Percentiles rank a stretch among this genome's conserved stretches.
These are phyloP conservation scores for Stenchaetothrips biformis DNA, from an alignment of 2,888 invertebrate genomes.

Conservation along the genomic window DNA sequence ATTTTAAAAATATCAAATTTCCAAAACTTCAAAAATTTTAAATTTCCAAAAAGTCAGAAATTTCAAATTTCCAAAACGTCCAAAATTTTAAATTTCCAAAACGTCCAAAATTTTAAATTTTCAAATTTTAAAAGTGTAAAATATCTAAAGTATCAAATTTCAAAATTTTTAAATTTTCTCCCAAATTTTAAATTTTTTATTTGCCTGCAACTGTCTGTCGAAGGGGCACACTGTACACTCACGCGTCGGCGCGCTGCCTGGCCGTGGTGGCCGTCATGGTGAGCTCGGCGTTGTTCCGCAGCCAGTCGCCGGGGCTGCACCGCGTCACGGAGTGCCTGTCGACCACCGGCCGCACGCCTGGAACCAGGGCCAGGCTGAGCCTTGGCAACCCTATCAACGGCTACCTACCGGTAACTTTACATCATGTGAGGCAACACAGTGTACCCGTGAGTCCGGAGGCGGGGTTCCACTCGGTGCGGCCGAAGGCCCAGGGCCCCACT, in stretches of 20 bases:
- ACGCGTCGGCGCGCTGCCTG: not conserved
- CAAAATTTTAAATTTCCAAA: not conserved
- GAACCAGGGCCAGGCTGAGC: not conserved
- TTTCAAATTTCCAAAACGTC: too few relatives aligned
- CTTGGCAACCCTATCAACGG: too few relatives aligned
- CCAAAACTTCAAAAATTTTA: not conserved
- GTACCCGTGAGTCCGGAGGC: not conserved
- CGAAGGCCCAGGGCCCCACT: not conserved
- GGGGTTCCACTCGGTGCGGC: conserved; percentile 18
- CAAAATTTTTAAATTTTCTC: too few relatives aligned
- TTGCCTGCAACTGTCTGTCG: too few relatives aligned
- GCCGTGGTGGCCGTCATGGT: not conserved
- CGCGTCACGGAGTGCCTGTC: conserved; percentile 15
- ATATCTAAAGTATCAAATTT: too few relatives aligned
- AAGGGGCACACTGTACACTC: not conserved
- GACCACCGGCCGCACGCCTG: conserved; percentile 3
- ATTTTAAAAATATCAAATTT: too few relatives aligned
- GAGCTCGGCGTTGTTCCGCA: not conserved
- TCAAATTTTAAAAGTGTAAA: not conserved
- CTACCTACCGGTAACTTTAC: too few relatives aligned
- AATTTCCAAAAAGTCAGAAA: not conserved
- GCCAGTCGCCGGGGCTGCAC: conserved; percentile 1
- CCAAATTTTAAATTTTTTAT: not conserved
- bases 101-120: too few relatives aligned
- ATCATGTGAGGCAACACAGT: too few relatives aligned